Base-by-base conservation (phyloP, 2,888 invertebrate species). In the Synanthedon formicaeformis region DNA sequence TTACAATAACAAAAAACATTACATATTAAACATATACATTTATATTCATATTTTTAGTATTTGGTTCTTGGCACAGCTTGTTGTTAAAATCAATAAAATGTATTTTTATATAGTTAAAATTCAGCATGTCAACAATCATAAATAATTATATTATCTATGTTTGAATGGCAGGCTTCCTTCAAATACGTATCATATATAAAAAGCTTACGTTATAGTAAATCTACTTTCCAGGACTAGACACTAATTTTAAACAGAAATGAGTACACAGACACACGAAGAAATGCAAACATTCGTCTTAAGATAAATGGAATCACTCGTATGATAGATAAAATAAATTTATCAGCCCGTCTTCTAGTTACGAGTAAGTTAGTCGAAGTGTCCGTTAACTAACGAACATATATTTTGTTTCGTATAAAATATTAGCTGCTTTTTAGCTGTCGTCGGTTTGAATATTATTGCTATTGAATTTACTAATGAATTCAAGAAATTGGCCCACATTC, bases 271-370 rank as follows among this genome's bases (percentile, higher is more conserved):
- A 86, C 78, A 81, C 85, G 75, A 74, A 84, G 81, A 87, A 86
- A 86, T 86, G 83, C 86, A 86, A 76, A 81, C 86, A 86, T 83
- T 78, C 84, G 73, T 79, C 85, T 85, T 85, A 86, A 71, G 81
- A 77, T 80, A 87, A 85, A 86, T 87, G 86, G 86, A 87, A 87
- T 86, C 86, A 80, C 81, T 78, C 78, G 34, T 34, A 34, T 2
- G 34, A 34, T 34, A 34, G 34, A 10, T 34, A 34, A 34, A 34
- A 8, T 8, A 34, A 34, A 34, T 34, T 34, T 34, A 34, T 34
- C 10, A 34, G 10, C 34, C 10, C 34, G 34, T 34, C 10, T 34
- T 75, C 74, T 78, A 81, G 80, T 75, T 73, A 72, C 70, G 76
- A 78, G 34, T 34, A 10, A 34, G 34, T 8, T n/a, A 10, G 2